Conservation (phyloP, 2,888 invertebrate species). For the Hypercompe scribonia region DNA sequence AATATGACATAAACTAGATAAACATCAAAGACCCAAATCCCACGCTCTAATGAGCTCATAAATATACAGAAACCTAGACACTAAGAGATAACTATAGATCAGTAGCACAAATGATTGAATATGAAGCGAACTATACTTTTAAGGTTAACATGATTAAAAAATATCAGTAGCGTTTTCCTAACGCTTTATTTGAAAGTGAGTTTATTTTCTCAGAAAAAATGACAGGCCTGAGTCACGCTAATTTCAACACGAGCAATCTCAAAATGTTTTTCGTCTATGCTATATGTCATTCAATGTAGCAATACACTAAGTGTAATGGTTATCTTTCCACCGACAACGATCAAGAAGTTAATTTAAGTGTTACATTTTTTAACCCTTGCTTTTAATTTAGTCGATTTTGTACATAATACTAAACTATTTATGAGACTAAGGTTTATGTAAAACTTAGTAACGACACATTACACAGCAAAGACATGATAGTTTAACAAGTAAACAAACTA, state of each 20-base stretch:
- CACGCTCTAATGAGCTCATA: conserved; percentile 60
- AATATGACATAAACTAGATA: conserved; percentile 52
- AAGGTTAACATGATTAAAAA: not conserved
- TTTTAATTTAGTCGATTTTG: no score
- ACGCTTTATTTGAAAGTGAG: no score
- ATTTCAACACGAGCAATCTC: no score
- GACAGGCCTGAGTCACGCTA: no score
- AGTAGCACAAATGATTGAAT: not conserved
- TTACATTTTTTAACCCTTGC: no score
- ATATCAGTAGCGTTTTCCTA: not conserved
- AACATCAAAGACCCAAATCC: conserved; percentile 65
- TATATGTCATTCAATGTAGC: no score
- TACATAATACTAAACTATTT: no score
- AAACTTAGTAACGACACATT: not conserved
- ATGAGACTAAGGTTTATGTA: not conserved
- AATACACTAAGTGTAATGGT: no score
- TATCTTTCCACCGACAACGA: no score
- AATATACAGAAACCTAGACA: conserved; percentile 43
- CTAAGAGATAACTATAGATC: conserved; percentile 24
- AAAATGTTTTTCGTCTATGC: no score
- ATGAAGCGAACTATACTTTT: not conserved
- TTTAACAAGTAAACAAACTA: not conserved
- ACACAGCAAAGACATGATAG: not conserved
- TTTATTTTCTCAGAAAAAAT: no score
- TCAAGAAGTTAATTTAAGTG: no score